phyloP scores from a whole-genome alignment of 2,888 invertebrate species.

The Tipula confusa region DNA sequence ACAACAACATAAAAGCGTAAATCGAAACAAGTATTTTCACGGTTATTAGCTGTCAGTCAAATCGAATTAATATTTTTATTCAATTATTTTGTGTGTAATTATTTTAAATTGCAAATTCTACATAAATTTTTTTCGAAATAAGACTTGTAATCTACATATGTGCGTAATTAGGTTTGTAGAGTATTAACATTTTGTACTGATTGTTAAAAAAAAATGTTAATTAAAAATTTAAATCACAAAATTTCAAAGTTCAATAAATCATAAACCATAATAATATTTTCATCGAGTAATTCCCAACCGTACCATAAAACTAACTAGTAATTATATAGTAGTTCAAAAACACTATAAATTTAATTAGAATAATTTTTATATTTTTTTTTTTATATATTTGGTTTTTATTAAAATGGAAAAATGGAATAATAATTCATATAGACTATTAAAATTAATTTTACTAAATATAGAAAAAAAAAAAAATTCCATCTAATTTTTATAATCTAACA shows the following conservation, averaged over 20 bases:
- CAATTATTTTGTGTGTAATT: neutral
- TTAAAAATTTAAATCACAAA: too few relatives aligned
- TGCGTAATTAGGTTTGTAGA: neutral
- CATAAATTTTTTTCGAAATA: neutral
- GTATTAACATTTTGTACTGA: neutral
- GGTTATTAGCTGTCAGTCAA: neutral
- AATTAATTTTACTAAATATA: neutral
- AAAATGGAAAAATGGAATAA: neutral
- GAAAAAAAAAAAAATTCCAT: neutral
- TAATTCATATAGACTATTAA: neutral
- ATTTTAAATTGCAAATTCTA: constrained; percentile 8
- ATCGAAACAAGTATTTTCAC: neutral
- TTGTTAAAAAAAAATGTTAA: too few relatives aligned
- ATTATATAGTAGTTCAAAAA: constrained; percentile 3
- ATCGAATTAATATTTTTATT: neutral
- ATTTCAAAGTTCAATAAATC: neutral
- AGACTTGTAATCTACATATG: neutral
- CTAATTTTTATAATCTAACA: constrained; percentile 7
- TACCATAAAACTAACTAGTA: neutral
- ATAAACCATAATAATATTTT: neutral
- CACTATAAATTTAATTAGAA: constrained; percentile 9
- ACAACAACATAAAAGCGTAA: neutral
- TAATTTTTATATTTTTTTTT: neutral
- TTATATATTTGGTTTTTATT: neutral
- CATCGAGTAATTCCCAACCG: neutral